Conservation (phyloP, 1,140 invertebrate species). For the Oncopeltus fasciatus region DNA sequence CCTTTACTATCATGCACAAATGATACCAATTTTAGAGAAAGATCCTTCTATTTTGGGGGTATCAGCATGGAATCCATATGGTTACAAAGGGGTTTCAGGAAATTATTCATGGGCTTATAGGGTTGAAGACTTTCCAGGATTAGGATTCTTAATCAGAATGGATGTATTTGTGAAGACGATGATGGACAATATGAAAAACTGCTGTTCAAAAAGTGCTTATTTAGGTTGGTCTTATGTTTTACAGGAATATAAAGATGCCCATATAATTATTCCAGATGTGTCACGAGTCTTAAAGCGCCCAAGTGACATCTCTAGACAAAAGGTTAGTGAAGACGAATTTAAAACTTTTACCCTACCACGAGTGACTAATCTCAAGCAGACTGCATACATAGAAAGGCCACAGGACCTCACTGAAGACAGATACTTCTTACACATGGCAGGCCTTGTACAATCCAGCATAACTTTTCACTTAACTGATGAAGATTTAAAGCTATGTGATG, state of each 20-base stretch:
- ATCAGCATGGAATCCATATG: constrained; percentile 37
- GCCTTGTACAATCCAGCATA: constrained; percentile 19
- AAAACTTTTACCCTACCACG: constrained; percentile 16
- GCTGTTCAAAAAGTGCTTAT: constrained; percentile 18
- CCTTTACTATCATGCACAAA: constrained; percentile 33
- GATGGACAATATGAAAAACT: constrained; percentile 17
- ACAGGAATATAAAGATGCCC: constrained; percentile 14
- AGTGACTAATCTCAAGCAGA: constrained; percentile 18
- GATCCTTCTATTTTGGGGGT: constrained; percentile 32
- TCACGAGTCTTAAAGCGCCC: constrained; percentile 23
- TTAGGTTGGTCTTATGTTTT: constrained; percentile 17
- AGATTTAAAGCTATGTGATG: constrained; percentile 18
- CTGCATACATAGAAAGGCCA: constrained; percentile 20
- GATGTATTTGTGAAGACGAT: constrained; percentile 16
- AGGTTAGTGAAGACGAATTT: constrained; percentile 12
- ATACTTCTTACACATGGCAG: constrained; percentile 19
- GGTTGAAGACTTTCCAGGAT: constrained; percentile 22
- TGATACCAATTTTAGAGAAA: constrained; percentile 28
- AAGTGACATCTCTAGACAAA: constrained; percentile 9
- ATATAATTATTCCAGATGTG: constrained; percentile 24
- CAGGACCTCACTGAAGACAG: constrained; percentile 20
- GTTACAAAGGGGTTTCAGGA: constrained; percentile 22
- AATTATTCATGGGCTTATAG: constrained; percentile 20
- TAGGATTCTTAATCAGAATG: constrained; percentile 21
- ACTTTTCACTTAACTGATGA: constrained; percentile 19